Evolutionary conservation across 2,888 invertebrate species (phyloP), one percentile per base, ranked within the genome.

Genomic region (Syrphus vitripennis): DNA sequence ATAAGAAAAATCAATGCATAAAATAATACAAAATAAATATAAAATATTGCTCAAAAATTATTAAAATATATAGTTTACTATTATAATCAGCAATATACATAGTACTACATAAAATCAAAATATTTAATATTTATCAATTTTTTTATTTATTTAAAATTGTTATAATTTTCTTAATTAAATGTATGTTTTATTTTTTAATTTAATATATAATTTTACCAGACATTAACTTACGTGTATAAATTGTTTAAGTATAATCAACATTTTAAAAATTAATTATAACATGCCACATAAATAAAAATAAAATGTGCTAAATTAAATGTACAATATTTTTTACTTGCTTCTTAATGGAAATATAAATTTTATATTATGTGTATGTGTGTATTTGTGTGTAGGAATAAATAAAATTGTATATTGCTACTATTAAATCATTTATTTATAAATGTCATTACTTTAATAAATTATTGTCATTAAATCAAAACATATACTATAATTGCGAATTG

Each of bases 291-390:
- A 37, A 74, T 63, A 63, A 74, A 65, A 71, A 53, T 59, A 16
- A 12, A 53, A 71, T 80, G 71, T 71, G 80, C 65, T 84, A 53
- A 50, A 6, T 80, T 84, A 53, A 50, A 6, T 80, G 83, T 84
- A 80, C 48, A 81, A 81, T 81, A 77, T 84, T 84, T 84, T 84
- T 84, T 84, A 84, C 84, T 76, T 67, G 80, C 75, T 84, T 84
- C 75, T 59, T 71, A 65, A 45, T 65, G 63, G 57, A 70, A 77
- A 59, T 40, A 61, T 31, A 21, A 16, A 48, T 61, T 59, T 26
- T 53, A 59, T 65, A 75, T 63, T 24, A 53, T 24, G 16, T 21
- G 31, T 37, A 59, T 50, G 65, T 42, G 16, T 71, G 34, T 48
- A 55, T 40, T 40, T 40, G 34, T 42, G 19, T 10, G 42, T 55